Percentiles rank a stretch among this genome's conserved stretches.
phyloP scores from a whole-genome alignment of 2,797 vertebrate species.

The Chelmon rostratus region DNA sequence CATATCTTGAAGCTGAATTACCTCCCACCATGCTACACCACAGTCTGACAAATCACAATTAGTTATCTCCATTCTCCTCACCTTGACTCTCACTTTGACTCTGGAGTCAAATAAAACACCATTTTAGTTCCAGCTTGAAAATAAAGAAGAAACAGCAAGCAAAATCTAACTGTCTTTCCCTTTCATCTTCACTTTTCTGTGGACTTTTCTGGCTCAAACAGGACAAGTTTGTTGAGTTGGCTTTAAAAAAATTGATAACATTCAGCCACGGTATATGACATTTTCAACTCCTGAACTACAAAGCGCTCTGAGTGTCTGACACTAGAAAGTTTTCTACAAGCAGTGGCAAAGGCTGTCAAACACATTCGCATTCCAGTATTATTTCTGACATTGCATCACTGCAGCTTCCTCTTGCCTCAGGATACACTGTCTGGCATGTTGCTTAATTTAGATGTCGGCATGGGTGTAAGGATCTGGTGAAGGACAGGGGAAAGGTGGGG shows the following conservation, averaged over 20 bases:
- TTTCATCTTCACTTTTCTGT: slow-evolving; percentile 11
- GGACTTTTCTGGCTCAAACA: background rate
- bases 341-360: slow-evolving; percentile 38
- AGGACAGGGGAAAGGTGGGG: background rate
- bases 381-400: slow-evolving; percentile 51
- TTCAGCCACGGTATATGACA: slow-evolving; percentile 9
- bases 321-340: slow-evolving; percentile 31
- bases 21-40: background rate
- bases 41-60: background rate
- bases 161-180: background rate
- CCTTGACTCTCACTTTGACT: background rate
- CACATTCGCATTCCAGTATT: slow-evolving; percentile 1
- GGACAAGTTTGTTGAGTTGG: slow-evolving; percentile 9
- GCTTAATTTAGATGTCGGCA: slow-evolving; percentile 45
- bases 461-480: slow-evolving; percentile 11
- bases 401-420: slow-evolving; percentile 30
- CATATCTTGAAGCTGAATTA: background rate
- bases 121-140: background rate
- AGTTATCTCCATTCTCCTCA: background rate
- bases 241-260: slow-evolving; percentile 11
- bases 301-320: slow-evolving; percentile 27
- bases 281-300: slow-evolving; percentile 33
- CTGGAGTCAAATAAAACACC: background rate
- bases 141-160: background rate
- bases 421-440: slow-evolving; percentile 34